phyloP scores from a whole-genome alignment of 2,888 invertebrate species.

The Alcis repandata region DNA sequence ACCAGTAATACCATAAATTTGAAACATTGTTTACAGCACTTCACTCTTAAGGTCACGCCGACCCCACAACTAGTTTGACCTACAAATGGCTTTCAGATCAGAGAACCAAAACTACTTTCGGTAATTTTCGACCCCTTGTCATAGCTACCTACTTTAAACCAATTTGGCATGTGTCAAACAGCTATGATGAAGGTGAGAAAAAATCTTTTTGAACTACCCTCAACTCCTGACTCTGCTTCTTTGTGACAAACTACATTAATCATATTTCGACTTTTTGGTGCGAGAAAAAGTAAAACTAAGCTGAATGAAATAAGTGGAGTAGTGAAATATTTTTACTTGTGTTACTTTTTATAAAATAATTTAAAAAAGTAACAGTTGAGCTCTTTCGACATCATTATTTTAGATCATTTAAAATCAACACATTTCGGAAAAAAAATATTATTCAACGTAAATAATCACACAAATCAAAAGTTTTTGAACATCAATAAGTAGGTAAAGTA shows the following conservation, averaged over 20 bases:
- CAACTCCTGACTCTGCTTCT: constrained; percentile 36
- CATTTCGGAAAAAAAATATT: too few relatives aligned
- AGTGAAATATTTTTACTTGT: too few relatives aligned
- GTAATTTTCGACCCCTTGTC: constrained; percentile 46
- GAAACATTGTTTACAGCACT: constrained; percentile 5
- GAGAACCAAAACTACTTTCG: constrained; percentile 37
- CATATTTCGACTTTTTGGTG: constrained; percentile 22
- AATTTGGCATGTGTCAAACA: constrained; percentile 50
- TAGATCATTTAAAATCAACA: too few relatives aligned
- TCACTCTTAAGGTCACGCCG: constrained; percentile 9
- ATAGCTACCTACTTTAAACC: constrained; percentile 48
- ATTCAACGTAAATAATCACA: too few relatives aligned
- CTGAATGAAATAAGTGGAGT: background rate
- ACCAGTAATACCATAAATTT: background rate
- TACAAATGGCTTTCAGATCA: constrained; percentile 39
- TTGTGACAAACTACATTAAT: constrained; percentile 37
- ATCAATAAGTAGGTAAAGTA: too few relatives aligned
- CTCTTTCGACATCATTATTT: too few relatives aligned
- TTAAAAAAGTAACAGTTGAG: too few relatives aligned
- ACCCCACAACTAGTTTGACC: constrained; percentile 25
- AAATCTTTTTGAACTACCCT: constrained; percentile 41
- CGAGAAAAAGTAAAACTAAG: constrained; percentile 9
- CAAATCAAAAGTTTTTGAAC: too few relatives aligned
- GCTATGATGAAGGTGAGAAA: constrained; percentile 45
- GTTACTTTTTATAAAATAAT: too few relatives aligned